phyloP scores from a whole-genome alignment of 2,113 vertebrate species.

The Melanotaenia duboulayi region DNA sequence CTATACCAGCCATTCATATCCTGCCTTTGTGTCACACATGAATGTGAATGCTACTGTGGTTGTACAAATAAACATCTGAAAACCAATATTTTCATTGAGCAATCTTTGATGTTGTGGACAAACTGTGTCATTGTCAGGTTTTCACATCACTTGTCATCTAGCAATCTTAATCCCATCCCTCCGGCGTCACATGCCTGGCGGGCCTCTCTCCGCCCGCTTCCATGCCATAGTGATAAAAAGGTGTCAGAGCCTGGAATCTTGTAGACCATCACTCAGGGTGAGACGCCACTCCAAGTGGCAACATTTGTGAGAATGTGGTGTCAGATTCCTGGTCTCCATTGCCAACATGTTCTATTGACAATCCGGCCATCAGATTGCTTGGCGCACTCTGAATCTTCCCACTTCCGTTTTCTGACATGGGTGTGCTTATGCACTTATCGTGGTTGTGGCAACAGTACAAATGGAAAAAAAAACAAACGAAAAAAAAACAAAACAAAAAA shows the following conservation, averaged over 20 bases:
- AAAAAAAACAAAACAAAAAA: constrained; percentile 56
- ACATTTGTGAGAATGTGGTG: constrained; percentile 77
- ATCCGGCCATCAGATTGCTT: constrained; percentile 49
- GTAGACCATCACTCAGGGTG: constrained; percentile 84
- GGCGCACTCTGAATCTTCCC: constrained; percentile 64
- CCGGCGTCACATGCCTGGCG: constrained; percentile 82
- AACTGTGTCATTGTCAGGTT: constrained; percentile 53
- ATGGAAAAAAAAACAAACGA: constrained; percentile 61
- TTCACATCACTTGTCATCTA: constrained; percentile 45
- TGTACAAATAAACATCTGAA: constrained; percentile 54
- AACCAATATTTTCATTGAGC: constrained; percentile 12
- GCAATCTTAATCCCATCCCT: constrained; percentile 64
- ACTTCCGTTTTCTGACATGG: constrained; percentile 69
- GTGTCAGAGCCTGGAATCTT: constrained; percentile 88
- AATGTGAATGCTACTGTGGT: constrained; percentile 33
- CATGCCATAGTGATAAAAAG: constrained; percentile 87
- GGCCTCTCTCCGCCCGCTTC: constrained; percentile 74
- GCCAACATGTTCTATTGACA: constrained; percentile 63
- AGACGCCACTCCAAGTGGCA: constrained; percentile 80
- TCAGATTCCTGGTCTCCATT: constrained; percentile 81
- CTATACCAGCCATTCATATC: constrained; percentile 21
- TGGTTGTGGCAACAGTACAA: constrained; percentile 57
- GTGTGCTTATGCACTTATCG: constrained; percentile 66
- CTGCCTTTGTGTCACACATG: constrained; percentile 44
- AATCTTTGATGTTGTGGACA: constrained; percentile 19